Base-by-base conservation (phyloP, 2,888 invertebrate genomes). In the Cactoblastis cactorum region DNA sequence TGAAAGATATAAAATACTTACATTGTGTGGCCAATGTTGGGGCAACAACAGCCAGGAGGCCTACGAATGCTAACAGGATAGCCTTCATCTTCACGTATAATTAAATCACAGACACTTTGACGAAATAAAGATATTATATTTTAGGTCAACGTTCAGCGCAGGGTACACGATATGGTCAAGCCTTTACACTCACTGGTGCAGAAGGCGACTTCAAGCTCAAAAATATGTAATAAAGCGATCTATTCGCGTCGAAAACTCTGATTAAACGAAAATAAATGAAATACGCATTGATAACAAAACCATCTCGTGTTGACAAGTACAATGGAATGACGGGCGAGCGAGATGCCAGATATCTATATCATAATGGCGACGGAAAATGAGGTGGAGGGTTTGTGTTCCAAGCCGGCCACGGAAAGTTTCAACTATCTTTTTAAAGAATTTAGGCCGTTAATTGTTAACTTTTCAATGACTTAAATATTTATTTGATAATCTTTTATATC, bases 151-250 rank as follows among this genome's bases (percentile, higher is more conserved):
- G 41, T 41, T 48, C 32, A 14, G 51, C 55, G 54, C n/a, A 50
- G 55, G 56, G 52, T 48, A 52, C 56, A 74, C 69, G 65, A 71
- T 64, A 65, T 75, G 82, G 82, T 79, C 90, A 86, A 79, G 92
- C 95, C 95, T 95, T 96, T 96, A 95, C 94, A 95, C 95, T 90
- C 95, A 95, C 95, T 96, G 95, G 95, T 91, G 94, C 91, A 96
- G 95, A 96, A 96, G 95, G 95, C 93, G 90, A 92, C 91, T 83
- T 79, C 74, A 77, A 76, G 69, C 63, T 57, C 71, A 73, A 76
- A 70, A 74, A 70, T 69, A 76, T 71, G 70, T 62, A 63, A 67
- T 75, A 72, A 76, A 71, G 75, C 71, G 59, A 62, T 67, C 69
- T 73, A 72, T 70, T 69, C 68, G 63, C 64, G 63, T 63, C 64